phyloP scores from a whole-genome alignment of 2,113 vertebrate genomes.

The Condylura cristata region DNA sequence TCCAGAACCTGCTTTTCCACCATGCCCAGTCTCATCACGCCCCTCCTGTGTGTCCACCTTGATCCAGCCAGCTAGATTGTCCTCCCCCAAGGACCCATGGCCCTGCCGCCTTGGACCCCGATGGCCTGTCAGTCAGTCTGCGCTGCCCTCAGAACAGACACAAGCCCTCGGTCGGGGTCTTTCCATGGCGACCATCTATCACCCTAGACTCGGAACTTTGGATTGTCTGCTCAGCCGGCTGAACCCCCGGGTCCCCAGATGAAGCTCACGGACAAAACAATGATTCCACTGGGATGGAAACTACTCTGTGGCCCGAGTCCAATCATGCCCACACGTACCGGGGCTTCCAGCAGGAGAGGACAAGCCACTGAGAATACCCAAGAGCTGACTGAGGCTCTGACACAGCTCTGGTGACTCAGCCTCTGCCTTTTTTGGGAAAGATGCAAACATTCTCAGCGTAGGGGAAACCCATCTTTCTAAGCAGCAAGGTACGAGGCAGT shows the following conservation, averaged over 20 bases:
- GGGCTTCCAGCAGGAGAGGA: neutral
- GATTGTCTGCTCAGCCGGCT: constrained; percentile 67
- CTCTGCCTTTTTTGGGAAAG: neutral
- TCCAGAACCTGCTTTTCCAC: neutral
- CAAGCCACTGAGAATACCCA: neutral
- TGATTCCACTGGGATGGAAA: constrained; percentile 33
- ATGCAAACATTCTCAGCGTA: neutral
- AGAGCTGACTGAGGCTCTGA: neutral
- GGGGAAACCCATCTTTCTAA: neutral
- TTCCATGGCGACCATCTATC: constrained; percentile 78
- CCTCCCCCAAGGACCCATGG: too few relatives aligned
- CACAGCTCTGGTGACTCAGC: neutral
- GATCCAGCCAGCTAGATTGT: too few relatives aligned
- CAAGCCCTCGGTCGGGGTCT: constrained; percentile 60
- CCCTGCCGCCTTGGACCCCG: accelerated
- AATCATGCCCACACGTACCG: neutral
- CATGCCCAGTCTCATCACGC: neutral
- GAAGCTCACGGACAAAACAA: neutral
- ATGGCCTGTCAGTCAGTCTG: constrained; percentile 74
- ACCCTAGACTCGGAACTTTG: constrained; percentile 77
- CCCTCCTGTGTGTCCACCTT: neutral
- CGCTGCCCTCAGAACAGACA: constrained; percentile 69
- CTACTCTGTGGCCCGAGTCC: accelerated
- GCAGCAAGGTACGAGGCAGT: neutral
- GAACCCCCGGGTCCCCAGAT: constrained; percentile 58